phyloP scores from a whole-genome alignment of 2,888 invertebrate species.

The Eremobia ochroleuca region DNA sequence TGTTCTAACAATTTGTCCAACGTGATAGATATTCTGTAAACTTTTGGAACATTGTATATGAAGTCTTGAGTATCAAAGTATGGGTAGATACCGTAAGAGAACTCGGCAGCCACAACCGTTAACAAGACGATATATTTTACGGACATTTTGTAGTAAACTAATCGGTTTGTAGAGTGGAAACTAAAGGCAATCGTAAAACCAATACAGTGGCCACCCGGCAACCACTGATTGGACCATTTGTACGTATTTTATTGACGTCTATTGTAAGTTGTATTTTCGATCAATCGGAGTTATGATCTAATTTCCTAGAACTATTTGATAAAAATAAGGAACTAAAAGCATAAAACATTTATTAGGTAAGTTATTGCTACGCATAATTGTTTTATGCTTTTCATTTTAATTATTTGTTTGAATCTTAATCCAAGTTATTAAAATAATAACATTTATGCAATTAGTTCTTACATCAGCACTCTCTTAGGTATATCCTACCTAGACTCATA shows the following conservation, averaged over 20 bases:
- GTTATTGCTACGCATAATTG: background rate
- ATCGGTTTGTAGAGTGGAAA: slow-evolving; percentile 67
- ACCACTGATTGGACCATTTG: slow-evolving; percentile 81
- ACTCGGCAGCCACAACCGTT: slow-evolving; percentile 62
- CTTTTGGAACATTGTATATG: slow-evolving; percentile 89
- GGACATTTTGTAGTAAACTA: slow-evolving; percentile 82
- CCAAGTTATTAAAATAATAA: slow-evolving; percentile 6
- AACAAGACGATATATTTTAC: slow-evolving; percentile 78
- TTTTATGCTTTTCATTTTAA: background rate
- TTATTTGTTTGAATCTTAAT: background rate
- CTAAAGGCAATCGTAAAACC: slow-evolving; percentile 73
- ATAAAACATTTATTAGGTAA: slow-evolving; percentile 4
- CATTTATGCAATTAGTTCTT: slow-evolving; percentile 32
- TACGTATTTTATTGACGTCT: slow-evolving; percentile 61
- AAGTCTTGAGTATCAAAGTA: slow-evolving; percentile 89
- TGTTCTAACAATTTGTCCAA: slow-evolving; percentile 85
- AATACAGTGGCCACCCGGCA: slow-evolving; percentile 75
- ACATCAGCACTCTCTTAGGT: slow-evolving; percentile 18
- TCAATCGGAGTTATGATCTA: slow-evolving; percentile 31
- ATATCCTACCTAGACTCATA: background rate
- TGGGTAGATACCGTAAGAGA: slow-evolving; percentile 82
- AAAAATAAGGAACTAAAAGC: slow-evolving; percentile 18
- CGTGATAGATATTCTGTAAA: slow-evolving; percentile 85
- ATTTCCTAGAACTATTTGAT: slow-evolving; percentile 26
- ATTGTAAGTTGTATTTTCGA: slow-evolving; percentile 41